phyloP scores from a whole-genome alignment of 2,113 vertebrate species.

The Opisthocomus hoazin region DNA sequence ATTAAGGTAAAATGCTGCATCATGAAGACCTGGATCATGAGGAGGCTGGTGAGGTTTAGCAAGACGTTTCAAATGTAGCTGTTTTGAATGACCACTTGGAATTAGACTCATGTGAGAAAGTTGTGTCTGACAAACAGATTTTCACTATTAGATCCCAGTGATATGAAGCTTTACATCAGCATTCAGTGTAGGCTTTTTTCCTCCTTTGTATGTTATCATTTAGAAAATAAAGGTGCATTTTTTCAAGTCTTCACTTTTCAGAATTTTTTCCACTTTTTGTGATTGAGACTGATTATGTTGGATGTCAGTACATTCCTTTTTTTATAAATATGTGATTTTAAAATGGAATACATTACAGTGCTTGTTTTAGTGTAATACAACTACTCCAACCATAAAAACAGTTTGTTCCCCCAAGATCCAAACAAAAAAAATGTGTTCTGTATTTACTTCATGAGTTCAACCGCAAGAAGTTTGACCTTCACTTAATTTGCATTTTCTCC shows the following conservation, averaged over 20 bases:
- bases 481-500: not conserved
- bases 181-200: not conserved
- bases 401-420: slow-evolving; percentile 10
- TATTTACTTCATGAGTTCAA: not conserved
- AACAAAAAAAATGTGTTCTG: slow-evolving; percentile 36
- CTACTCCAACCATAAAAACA: not conserved
- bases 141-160: not conserved
- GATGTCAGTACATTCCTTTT: not conserved
- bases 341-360: not conserved
- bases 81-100: not conserved
- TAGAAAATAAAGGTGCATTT: not conserved
- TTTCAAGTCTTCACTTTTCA: not conserved
- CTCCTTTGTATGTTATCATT: not conserved
- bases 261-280: not conserved
- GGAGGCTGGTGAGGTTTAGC: not conserved
- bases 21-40: not conserved
- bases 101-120: not conserved
- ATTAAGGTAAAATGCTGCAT: not conserved
- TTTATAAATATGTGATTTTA: not conserved
- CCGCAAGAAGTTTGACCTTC: slow-evolving; percentile 18
- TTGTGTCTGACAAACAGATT: not conserved
- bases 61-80: not conserved
- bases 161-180: not conserved
- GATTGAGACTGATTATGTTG: not conserved
- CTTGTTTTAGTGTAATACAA: not conserved